Conservation (phyloP, 2,888 invertebrate genomes). For the Drosophila lacicola region DNA sequence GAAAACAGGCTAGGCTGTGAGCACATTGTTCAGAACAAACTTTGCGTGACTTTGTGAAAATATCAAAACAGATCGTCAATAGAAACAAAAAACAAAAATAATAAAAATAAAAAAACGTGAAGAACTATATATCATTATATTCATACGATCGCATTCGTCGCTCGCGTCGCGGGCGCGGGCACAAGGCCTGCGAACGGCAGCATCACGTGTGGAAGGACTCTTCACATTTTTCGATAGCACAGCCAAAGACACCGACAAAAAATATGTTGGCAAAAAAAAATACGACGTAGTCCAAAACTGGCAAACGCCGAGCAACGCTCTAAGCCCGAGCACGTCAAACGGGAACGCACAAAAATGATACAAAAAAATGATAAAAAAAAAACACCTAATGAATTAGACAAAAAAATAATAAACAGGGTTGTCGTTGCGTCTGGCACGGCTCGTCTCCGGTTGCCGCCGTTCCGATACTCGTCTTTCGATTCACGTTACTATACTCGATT, state of each 20-base stretch:
- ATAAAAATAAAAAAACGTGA: background rate
- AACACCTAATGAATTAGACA: conserved; percentile 6
- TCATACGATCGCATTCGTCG: conserved; percentile 45
- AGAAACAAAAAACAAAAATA: conserved; percentile 6
- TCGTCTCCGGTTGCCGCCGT: conserved; percentile 11
- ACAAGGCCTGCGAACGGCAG: conserved; percentile 58
- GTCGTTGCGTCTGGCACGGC: conserved; percentile 29
- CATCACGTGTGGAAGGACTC: conserved; percentile 54
- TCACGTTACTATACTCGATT: conserved; percentile 6
- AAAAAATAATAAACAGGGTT: conserved; percentile 7
- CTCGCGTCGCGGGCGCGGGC: conserved; percentile 46
- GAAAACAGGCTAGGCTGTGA: conserved; percentile 1
- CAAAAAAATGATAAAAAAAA: background rate
- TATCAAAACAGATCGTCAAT: conserved; percentile 38
- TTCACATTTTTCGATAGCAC: conserved; percentile 49
- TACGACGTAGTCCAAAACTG: background rate
- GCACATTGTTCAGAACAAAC: background rate
- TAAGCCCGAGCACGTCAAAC: conserved; percentile 15
- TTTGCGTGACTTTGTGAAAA: conserved; percentile 35
- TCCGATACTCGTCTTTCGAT: conserved; percentile 26
- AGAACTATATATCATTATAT: conserved; percentile 3
- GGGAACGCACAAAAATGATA: background rate
- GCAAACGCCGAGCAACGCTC: conserved; percentile 16
- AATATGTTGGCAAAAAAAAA: background rate
- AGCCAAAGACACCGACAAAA: conserved; percentile 6